phyloP scores from a whole-genome alignment of 2,888 invertebrate genomes.

The Malacosoma neustria region DNA sequence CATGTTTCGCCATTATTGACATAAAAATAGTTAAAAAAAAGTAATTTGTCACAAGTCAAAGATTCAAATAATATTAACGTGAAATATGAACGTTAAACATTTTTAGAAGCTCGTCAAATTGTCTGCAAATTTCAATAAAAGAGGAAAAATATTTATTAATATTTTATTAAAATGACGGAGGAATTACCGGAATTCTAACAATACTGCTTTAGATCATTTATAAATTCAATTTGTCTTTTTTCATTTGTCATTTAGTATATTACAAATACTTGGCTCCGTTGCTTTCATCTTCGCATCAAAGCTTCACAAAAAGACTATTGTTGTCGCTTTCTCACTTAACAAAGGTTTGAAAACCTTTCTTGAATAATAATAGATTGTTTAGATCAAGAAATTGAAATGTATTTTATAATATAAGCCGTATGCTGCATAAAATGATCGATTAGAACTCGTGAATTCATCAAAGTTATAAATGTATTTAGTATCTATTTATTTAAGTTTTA shows the following conservation, averaged over 20 bases:
- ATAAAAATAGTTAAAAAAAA: no score
- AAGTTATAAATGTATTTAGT: conserved; percentile 2
- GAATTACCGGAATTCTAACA: conserved; percentile 18
- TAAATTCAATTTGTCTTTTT: conserved; percentile 4
- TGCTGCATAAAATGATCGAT: no score
- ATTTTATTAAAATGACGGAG: conserved; percentile 14
- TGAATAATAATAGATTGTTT: conserved; percentile 12
- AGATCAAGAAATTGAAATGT: conserved; percentile 7
- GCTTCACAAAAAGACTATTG: conserved; percentile 20
- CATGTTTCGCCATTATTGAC: no score
- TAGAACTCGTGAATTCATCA: background rate
- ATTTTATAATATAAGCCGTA: no score
- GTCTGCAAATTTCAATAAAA: background rate
- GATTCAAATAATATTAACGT: no score
- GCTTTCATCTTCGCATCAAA: conserved; percentile 14
- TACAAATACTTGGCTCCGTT: conserved; percentile 5
- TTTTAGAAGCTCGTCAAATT: conserved; percentile 1
- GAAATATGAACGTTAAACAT: no score
- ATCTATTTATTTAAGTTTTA: no score
- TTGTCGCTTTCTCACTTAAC: conserved; percentile 20
- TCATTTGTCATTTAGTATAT: background rate
- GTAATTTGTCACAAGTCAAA: no score
- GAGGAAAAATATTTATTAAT: conserved; percentile 4
- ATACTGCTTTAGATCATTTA: conserved; percentile 11
- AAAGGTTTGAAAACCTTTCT: conserved; percentile 14